Evolutionary conservation across 2,888 invertebrate species (phyloP).

Genomic region (Strigamia crassipes): DNA sequence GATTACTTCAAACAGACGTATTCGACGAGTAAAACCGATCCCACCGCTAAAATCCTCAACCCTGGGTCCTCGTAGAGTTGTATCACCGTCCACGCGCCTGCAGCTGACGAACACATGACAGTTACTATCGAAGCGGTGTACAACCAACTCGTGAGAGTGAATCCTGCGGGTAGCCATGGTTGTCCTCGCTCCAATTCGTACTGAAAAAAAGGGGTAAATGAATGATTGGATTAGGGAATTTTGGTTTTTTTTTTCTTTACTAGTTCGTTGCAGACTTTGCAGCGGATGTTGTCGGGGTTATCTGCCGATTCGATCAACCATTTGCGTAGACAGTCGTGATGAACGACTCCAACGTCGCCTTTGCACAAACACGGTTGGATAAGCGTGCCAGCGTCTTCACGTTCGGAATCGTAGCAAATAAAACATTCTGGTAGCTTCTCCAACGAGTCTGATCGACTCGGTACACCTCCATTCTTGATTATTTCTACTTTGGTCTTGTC

Average conservation of each 20-base stretch:
- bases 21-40: constrained; percentile 77
- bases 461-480: background rate
- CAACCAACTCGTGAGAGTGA: constrained; percentile 81
- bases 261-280: constrained; percentile 83
- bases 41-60: constrained; percentile 78
- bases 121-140: constrained; percentile 79
- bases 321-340: constrained; percentile 85
- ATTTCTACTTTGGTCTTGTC: background rate
- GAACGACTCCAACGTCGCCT: constrained; percentile 89
- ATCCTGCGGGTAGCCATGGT: constrained; percentile 62
- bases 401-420: constrained; percentile 88
- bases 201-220: constrained; percentile 8
- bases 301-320: constrained; percentile 80
- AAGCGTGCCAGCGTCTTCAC: constrained; percentile 73
- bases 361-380: constrained; percentile 89
- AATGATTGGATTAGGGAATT: background rate
- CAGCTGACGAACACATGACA: constrained; percentile 75
- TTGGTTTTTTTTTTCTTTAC: background rate
- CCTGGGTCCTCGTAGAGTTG: constrained; percentile 78
- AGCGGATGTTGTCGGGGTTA: constrained; percentile 71
- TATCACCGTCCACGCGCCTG: constrained; percentile 78
- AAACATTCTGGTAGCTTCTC: constrained; percentile 71
- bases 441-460: background rate
- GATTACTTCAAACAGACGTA: constrained; percentile 86
- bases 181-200: constrained; percentile 49